Conservation (phyloP, 37 sponge, comb jelly and placozoan species). For the Beroe ovata region DNA sequence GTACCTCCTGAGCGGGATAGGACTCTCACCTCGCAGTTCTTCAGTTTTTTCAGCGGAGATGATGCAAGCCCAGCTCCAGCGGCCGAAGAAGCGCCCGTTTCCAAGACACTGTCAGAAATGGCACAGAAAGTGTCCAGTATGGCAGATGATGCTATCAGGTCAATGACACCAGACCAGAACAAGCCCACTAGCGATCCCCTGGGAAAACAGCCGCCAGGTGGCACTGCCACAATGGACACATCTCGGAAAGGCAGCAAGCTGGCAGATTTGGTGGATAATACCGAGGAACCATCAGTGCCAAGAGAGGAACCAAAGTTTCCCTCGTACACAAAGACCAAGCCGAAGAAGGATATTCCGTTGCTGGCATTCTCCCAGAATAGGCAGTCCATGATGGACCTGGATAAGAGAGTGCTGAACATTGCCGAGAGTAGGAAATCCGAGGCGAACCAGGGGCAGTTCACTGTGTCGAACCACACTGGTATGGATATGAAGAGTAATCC, state of each 20-base stretch:
- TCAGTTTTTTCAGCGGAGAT: background rate
- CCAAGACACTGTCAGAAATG: slow-evolving; percentile 57
- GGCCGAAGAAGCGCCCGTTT: background rate
- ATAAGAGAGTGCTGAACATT: background rate
- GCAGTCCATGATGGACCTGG: background rate
- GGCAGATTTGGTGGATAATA: background rate
- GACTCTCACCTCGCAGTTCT: background rate
- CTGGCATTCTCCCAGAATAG: background rate
- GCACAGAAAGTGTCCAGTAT: slow-evolving; percentile 3
- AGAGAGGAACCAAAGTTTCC: background rate
- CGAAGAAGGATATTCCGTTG: background rate
- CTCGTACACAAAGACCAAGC: background rate
- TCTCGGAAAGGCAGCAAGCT: background rate
- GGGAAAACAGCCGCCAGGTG: background rate
- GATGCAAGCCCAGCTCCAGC: background rate
- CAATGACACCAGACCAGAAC: background rate
- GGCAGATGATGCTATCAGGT: slow-evolving; percentile 30
- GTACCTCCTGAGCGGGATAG: slow-evolving; percentile 5
- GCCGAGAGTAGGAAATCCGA: slow-evolving; percentile 1
- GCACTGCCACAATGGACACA: background rate
- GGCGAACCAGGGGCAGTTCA: slow-evolving; percentile 1
- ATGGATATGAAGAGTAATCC: background rate
- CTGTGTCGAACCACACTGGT: background rate
- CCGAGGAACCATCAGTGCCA: background rate
- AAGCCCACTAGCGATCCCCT: background rate